phyloP scores from a whole-genome alignment of 2,888 invertebrate species.

The Eupithecia tripunctaria region DNA sequence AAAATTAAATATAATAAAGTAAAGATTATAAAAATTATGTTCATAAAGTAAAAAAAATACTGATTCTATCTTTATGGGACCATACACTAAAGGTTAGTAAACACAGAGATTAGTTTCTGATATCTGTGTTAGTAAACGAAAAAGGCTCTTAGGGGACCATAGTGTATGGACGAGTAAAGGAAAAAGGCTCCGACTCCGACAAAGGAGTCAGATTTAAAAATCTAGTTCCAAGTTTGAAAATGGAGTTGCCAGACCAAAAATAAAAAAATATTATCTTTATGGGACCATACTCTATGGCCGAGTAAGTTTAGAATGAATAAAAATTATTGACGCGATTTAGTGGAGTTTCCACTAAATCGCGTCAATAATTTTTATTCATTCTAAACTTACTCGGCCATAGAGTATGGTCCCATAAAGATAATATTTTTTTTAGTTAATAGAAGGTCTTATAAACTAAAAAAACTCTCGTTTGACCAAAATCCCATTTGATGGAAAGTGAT shows the following conservation, averaged over 20 bases:
- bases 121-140: too few species aligned
- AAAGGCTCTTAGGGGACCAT: too few species aligned
- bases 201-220: conserved; percentile 51
- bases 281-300: background rate
- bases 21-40: too few species aligned
- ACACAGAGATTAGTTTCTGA: too few species aligned
- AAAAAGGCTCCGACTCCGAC: conserved; percentile 41
- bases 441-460: too few species aligned
- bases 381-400: background rate
- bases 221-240: conserved; percentile 45
- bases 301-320: background rate
- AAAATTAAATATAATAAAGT: too few species aligned
- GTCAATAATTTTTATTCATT: background rate
- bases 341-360: too few species aligned
- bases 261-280: background rate
- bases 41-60: too few species aligned
- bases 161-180: too few species aligned
- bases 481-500: background rate
- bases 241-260: background rate
- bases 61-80: too few species aligned
- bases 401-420: background rate
- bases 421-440: background rate
- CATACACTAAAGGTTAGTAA: too few species aligned
- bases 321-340: background rate
- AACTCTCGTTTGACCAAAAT: background rate